Base-by-base conservation (phyloP, 1,140 invertebrate genomes). In the Macrobrachium rosenbergii region DNA sequence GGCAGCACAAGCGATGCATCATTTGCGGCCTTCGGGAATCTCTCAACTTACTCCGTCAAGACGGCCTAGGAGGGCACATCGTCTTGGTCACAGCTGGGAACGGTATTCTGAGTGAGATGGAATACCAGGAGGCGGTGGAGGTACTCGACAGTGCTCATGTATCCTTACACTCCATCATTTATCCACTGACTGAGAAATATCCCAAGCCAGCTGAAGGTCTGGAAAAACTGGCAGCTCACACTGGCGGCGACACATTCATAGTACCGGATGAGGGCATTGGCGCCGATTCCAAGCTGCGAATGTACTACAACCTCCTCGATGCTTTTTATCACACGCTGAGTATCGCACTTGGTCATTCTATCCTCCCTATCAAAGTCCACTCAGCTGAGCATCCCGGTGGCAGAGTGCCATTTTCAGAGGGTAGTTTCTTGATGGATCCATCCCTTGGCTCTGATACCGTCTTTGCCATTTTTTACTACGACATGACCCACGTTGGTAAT, bases 401-500 rank as follows among this genome's bases (percentile, higher is more conserved):
- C 11, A 73, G 80, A 8, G 67, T 82, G 37, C 73, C 59, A 12
- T 72, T 88, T 45, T 90, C 89, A 14, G 79, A 90, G 78, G 90
- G 90, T 58, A 90, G 88, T 45, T 91, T 91, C 82, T 75, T 87
- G 45, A 79, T 91, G 37, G 90, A 91, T 69, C 87, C 90, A 12
- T 82, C 82, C 19, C 64, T 91, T 37, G 90, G 90, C 14, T 78
- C 89, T n/a, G 90, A 91, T 82, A 91, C 90, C 0, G 84, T 90
- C n/a, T 90, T 91, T 75, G 89, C 89, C 12, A 88, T 91, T 58
- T 91, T 90, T 75, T 91, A 90, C 79, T 91, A 91, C 52, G 88
- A 90, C 80, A 82, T 90, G 19, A 82, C 89, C 14, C 90, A 91
- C 72, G 89, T 91, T 17, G 90, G 90, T 19, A 88, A 91, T 67